Base-by-base conservation (phyloP, 2,888 invertebrate genomes). In the Magallana nippona region DNA sequence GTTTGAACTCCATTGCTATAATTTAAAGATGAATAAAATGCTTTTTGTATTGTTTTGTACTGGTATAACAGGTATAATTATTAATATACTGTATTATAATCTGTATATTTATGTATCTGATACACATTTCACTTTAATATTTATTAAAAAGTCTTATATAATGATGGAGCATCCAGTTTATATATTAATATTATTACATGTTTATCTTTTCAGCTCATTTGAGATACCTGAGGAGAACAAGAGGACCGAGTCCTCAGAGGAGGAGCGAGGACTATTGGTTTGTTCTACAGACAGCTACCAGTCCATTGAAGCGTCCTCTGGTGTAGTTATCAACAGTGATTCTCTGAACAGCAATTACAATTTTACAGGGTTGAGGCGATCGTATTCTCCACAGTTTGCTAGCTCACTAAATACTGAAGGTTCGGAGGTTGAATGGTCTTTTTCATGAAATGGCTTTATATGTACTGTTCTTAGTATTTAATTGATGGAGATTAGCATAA, bases 271-370 rank as follows among this genome's bases (percentile, higher is more conserved):
- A 63, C 63, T 63, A 27, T 22, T 63, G 11, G 63, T 63, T 27
- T 63, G 63, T 22, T 63, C 71, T 32, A 82, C 82, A 71, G 82
- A 82, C 8, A 82, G 82, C 19, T 82, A 82, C 22, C 63, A 82
- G 71, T 82, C 82, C 1, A 62, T 63, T 22, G 82, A 82, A 1
- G 82, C 62, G 8, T 19, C 13, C 55, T 19, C 22, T 13, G 8
- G 19, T 3, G 44, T 57, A 11, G 27, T 79, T 15, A 57, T 32
- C 19, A 27, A 55, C 79, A 57, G 63, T 22, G 63, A 63, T 22
- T 27, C 63, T 15, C 13, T 22, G 63, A 63, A 10, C 22, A 63
- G 63, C 22, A 22, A 63, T 22, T 22, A 63, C 32, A 63, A 63
- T 63, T 13, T 27, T 22, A 1, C 27, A 10, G 63, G 63, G 11